Evolutionary conservation across 2,888 invertebrate species (phyloP).

Genomic region (Myopa tessellatipennis): DNA sequence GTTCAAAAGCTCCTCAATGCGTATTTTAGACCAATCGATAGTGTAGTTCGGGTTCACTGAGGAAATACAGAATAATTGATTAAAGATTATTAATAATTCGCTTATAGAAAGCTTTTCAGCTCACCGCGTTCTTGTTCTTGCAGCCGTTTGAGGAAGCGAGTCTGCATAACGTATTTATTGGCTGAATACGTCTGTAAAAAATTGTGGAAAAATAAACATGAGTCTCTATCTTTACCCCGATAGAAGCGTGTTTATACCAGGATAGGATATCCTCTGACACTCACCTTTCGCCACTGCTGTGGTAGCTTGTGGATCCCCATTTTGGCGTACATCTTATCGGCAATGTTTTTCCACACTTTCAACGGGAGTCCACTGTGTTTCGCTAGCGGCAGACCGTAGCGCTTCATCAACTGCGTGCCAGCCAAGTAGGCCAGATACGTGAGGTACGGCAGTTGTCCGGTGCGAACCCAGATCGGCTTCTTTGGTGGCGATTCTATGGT

Average conservation of each 20-base stretch:
- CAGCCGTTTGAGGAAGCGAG: conserved; percentile 10
- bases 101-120: no score
- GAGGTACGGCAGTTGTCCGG: background rate
- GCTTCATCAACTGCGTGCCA: background rate
- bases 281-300: conserved; percentile 17
- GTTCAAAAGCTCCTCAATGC: conserved; percentile 1
- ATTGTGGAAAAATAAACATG: background rate
- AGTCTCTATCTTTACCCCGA: no score
- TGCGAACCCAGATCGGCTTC: background rate
- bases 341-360: background rate
- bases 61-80: background rate
- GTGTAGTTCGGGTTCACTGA: background rate
- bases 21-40: conserved; percentile 7
- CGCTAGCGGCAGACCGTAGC: background rate
- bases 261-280: background rate
- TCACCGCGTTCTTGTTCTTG: background rate
- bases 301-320: background rate
- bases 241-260: no score
- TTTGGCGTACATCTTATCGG: background rate
- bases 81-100: no score
- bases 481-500: background rate
- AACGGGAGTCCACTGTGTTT: background rate
- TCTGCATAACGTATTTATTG: conserved; percentile 16
- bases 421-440: conserved; percentile 14
- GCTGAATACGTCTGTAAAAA: conserved; percentile 1